Base-by-base conservation (phyloP, 2,797 vertebrate species). In the Euthynnus affinis region DNA sequence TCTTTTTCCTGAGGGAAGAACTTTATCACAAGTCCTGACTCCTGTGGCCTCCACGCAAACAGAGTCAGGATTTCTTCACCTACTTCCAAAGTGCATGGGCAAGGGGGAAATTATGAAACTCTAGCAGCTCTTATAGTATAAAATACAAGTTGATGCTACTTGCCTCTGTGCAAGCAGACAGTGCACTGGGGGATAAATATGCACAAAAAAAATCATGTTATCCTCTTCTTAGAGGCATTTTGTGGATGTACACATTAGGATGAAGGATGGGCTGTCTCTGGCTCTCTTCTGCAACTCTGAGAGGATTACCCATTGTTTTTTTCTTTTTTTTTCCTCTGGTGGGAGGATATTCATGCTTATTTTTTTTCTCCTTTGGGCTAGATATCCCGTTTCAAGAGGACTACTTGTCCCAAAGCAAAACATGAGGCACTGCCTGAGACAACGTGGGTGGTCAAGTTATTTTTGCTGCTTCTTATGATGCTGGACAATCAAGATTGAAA, bases 271-370 rank as follows among this genome's bases (percentile, higher is more conserved):
- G 40, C 56, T 76, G 67, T 85, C 60, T 77, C 27, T 61, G 25
- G 76, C 69, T 89, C 88, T 86, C 51, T 62, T 80, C 52, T 64
- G 70, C 61, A 84, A 74, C 73, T 82, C 71, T 82, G 66, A 87
- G 72, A 84, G 87, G 87, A 87, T 92, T 91, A 91, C 65, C 59
- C 46, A 63, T 77, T 88, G 71, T 74, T 68, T 46, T 61, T 70
- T 52, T 63, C 72, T 48, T 66, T 59, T 52, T 63, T 74, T 48
- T 66, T 59, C 4, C 61, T 34, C 44, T 73, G 60, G 57, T 83
- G 83, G 78, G 73, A 62, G 82, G 82, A 80, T 82, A 66, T 70
- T 77, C 69, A 9, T 75, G 70, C 83, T 48, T 80, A 23, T 80
- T 32, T 32, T 20, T 49, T 20, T 46, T 75, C 66, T 64, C 61